Base-by-base conservation (phyloP, 1,140 invertebrate genomes). In the Pantala flavescens region DNA sequence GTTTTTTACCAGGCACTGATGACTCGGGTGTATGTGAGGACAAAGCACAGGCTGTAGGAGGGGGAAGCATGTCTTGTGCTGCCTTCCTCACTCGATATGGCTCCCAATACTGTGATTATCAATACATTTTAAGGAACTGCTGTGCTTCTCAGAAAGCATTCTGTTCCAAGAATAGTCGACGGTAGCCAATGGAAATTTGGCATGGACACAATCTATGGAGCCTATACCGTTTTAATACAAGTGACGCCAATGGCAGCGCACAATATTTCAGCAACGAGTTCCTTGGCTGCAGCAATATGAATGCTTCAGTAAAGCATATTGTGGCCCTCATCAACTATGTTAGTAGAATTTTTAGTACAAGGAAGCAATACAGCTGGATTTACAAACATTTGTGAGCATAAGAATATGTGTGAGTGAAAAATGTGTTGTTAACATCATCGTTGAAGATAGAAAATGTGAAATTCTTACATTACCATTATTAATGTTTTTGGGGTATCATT, bases 71-170 rank as follows among this genome's bases (percentile, higher is more conserved):
- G 49, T 19, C 49, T 19, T 63, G 49, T 63, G 49, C 49, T 1
- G 49, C 14, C 49, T 63, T 63, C 49, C 49, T 63, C n/a, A 63
- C 49, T 16, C 49, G 49, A 1, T 63, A 63, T 63, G 49, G 49
- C n/a, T 63, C 49, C 49, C 49, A 63, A 21, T 63, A 63, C 49
- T 63, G 49, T 63, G 49, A 63, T 63, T 63, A 63, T 63, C 49
- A 63, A 63, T 63, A 63, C 12, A 63, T 63, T 19, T 63, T 63
- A 63, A 16, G 49, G 49, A 63, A 63, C 49, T 63, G 49, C n/a
- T 63, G 49, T 14, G 49, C 49, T 63, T 63, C 49, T 7, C 49
- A 63, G 49, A 63, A 21, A 63, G 49, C 49, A 63, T 63, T 63
- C n/a, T 63, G 49, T 63, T 63, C 49, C 49, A 19, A 21, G n/a